Evolutionary conservation across 2,113 vertebrate species (phyloP), one percentile per base, ranked within the genome.

Genomic region (Dissostichus mawsoni): DNA sequence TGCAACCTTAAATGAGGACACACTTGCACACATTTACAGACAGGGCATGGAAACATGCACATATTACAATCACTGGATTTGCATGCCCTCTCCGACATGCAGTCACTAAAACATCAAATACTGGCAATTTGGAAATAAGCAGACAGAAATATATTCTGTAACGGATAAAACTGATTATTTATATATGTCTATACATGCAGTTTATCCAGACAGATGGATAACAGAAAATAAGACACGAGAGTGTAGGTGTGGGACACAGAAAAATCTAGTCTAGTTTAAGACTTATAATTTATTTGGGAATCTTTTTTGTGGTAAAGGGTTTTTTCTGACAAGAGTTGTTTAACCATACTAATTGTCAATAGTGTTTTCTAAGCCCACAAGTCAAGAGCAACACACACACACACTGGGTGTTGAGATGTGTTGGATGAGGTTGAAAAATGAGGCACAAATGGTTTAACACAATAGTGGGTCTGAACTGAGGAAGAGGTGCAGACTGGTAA

Each of bases 1-100:
- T 86, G 82, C 89, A 75, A 80, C 87, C 91, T 89, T 93, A 92
- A 93, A 94, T 93, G 92, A 92, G 91, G 92, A 90, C 92, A 93
- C 92, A 92, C 92, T 93, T 77, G 78, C 85, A 77, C 89, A 87
- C 86, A 82, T 81, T 90, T 88, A 78, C 78, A 76, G 80, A 78
- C 81, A 86, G 84, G 84, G 80, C 83, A 81, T 14, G 64, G 80
- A 92, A 78, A 90, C 87, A 82, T 20, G 70, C 90, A 85, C 73
- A 8, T 67, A 78, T 78, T 87, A 89, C 87, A 87, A 78, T 84
- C 85, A 66, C 64, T 73, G 80, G 78, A 85, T 89, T 80, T 89
- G 82, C 84, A 83, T 85, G 84, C 63, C 77, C 69, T 58, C 86
- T 78, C 85, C 82, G 80, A 90, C 87, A 83, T n/a, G 59, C 74